Base-by-base conservation (phyloP, 2,888 invertebrate species). In the Fissipunctia ypsillon region DNA sequence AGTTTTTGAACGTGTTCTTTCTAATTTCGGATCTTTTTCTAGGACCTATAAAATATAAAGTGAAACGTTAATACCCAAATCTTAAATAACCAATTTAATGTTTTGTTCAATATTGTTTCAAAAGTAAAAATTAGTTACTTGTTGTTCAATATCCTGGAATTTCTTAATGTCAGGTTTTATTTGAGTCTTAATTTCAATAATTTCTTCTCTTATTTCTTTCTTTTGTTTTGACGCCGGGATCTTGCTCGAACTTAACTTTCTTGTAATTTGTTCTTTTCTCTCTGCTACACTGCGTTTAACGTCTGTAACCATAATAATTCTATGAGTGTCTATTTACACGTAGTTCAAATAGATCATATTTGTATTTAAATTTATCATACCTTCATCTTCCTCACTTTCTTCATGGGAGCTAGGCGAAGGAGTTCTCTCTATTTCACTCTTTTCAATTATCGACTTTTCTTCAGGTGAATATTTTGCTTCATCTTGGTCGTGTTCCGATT, bases 401-500 rank as follows among this genome's bases (percentile, higher is more conserved):
- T 96, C 96, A 31, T 76, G 75, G 7, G 75, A 76, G 56, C 96
- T 96, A 0, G 95, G 96, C 0, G 95, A 92, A n/a, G 95, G 94
- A 9, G 96, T 96, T 84, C 95, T 92, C 45, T 95, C 96, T 65
- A 95, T 95, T 82, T 97, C 97, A 89, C 97, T 97, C 80, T 97
- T 97, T 64, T 97, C 97, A 73, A 97, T 96, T 7, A 97, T 95
- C 2, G 97, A 97, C 90, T 98, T 98, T 87, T 98, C 98, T 94
- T 98, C 98, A 0, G 98, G 98, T 0, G 97, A 97, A 91, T 98
- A 98, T 91, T 98, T 98, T 45, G 97, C 96, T 92, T 98, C 98
- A 87, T 97, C 97, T 80, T 95, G 96, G 82, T 96, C 96, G 52
- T 94, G 91, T 82, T 96, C 96, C 22, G 92, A 91, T 64, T 95